Percentiles rank a stretch among this genome's conserved stretches.
Conservation (phyloP, 2,888 invertebrate species). For the Drosophila ustulata region DNA sequence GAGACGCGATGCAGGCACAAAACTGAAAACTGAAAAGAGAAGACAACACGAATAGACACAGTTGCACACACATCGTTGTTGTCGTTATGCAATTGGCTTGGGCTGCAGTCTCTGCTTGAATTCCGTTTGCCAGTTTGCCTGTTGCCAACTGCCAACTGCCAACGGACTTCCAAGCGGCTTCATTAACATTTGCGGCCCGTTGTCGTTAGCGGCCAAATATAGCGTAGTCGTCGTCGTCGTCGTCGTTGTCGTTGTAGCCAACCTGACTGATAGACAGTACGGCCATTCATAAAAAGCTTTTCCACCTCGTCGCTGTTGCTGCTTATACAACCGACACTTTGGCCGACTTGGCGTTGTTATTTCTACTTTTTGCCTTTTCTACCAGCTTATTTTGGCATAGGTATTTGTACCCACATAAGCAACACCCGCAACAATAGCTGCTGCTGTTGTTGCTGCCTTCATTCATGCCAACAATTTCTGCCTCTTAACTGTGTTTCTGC, state of each 20-base stretch:
- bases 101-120: constrained; percentile 63
- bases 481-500: constrained; percentile 16
- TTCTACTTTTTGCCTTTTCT: not conserved
- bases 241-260: constrained; percentile 3
- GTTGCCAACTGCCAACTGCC: constrained; percentile 30
- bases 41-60: constrained; percentile 45
- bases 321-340: constrained; percentile 56
- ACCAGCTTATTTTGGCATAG: constrained; percentile 13
- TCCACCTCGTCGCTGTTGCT: constrained; percentile 20
- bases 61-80: constrained; percentile 1
- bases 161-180: constrained; percentile 56
- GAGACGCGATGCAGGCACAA: constrained; percentile 57
- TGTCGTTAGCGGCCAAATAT: constrained; percentile 67
- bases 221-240: constrained; percentile 40
- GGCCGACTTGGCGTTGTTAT: constrained; percentile 23
- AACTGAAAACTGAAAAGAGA: constrained; percentile 29
- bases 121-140: constrained; percentile 44
- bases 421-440: constrained; percentile 58
- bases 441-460: constrained; percentile 29
- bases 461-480: constrained; percentile 50
- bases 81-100: constrained; percentile 72
- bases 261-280: constrained; percentile 24
- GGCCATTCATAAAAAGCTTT: constrained; percentile 68
- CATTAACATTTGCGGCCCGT: constrained; percentile 76
- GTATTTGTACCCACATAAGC: constrained; percentile 36